Evolutionary conservation across 2,797 vertebrate species (phyloP), one percentile per base, ranked within the genome.

Genomic region (Danio aesculapii): DNA sequence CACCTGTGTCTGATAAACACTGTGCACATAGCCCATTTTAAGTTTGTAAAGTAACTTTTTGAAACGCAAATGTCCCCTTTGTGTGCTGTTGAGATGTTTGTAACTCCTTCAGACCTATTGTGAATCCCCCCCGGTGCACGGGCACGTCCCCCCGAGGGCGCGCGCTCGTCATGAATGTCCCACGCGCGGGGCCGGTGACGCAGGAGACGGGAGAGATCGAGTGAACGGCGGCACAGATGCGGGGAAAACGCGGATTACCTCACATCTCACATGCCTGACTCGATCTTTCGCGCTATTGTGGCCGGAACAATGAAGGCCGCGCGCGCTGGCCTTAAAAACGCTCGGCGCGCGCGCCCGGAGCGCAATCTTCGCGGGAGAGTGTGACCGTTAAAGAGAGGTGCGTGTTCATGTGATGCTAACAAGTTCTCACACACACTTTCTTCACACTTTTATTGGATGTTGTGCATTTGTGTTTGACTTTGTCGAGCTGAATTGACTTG

Each of bases 271-370:
- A 93, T 91, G 91, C 81, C 90, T 89, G 87, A 43, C 94, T 94
- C 86, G 92, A 94, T 93, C 89, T 91, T 94, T 94, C 92, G 85
- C 88, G 87, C 91, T 85, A 93, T 95, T 95, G 94, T 95, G 79
- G 19, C 47, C 4, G 13, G 86, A 89, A 95, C 93, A 95, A 94
- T 92, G 91, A 84, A 78, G 44, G 87, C 67, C 80, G 78, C 86
- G 87, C 74, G 86, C 81, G 2, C 77, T 78, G 89, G 84, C 91
- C 83, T 93, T 94, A 92, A 93, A 94, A 94, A 90, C 87, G 86
- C 90, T 80, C 85, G 79, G 84, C 55, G 21, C 47, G 21, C 82
- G 76, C 84, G 75, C 73, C 61, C 53, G 57, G 84, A 77, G 84
- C 88, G 82, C 81, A 64, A 81, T 75, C 83, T 77, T 78, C 86